phyloP scores from a whole-genome alignment of 2,888 invertebrate species.

The Rosalia funebris region DNA sequence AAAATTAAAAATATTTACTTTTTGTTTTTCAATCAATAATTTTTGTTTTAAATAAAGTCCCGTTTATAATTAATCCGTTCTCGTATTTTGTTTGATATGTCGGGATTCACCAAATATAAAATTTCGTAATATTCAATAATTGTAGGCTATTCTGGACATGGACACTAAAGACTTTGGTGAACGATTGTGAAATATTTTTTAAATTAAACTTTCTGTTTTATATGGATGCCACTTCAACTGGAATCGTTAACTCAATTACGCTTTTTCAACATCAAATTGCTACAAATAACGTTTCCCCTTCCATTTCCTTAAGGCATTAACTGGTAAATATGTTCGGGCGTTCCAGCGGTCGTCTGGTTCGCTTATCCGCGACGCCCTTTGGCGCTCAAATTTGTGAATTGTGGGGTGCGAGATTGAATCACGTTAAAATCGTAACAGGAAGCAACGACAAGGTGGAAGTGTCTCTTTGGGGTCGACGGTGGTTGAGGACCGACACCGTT shows the following conservation, averaged over 20 bases:
- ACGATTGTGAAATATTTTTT: no score
- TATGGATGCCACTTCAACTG: no score
- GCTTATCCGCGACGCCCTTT: conserved; percentile 47
- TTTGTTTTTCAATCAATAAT: no score
- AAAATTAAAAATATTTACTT: no score
- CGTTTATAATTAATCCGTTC: no score
- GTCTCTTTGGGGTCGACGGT: conserved; percentile 26
- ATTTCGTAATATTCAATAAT: no score
- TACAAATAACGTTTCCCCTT: conserved; percentile 53
- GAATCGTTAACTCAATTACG: conserved; percentile 2
- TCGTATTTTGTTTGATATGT: no score
- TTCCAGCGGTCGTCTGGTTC: conserved; percentile 45
- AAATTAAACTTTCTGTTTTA: no score
- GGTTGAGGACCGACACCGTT: conserved; percentile 19
- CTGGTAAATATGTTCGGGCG: conserved; percentile 48
- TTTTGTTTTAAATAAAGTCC: no score
- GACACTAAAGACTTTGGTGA: no score
- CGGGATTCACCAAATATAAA: no score
- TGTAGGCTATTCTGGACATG: no score
- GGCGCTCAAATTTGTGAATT: conserved; percentile 38
- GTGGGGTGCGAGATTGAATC: conserved; percentile 38
- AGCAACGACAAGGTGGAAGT: conserved; percentile 30
- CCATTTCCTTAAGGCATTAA: conserved; percentile 52
- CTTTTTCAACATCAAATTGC: conserved; percentile 45
- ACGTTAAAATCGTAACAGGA: conserved; percentile 36